These are phyloP conservation scores for Meandrusa payeni DNA, from an alignment of 2,888 invertebrate species.

Conservation along the genomic window DNA sequence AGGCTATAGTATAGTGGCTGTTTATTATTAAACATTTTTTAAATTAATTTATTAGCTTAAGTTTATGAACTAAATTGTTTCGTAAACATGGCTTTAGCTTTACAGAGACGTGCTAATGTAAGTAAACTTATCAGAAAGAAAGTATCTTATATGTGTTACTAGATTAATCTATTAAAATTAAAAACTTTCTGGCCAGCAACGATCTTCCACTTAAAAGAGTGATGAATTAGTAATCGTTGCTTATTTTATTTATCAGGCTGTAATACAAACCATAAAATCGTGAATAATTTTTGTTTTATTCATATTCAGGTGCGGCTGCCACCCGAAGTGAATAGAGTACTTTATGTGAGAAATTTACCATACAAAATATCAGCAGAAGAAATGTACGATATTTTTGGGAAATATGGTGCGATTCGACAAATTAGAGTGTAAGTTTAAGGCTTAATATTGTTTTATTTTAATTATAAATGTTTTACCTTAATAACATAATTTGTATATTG, in stretches of 20 bases:
- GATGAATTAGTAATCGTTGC: background rate
- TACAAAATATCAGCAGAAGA: conserved; percentile 99
- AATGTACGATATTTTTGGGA: conserved; percentile 99
- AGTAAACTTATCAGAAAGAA: too few species aligned
- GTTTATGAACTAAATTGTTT: too few species aligned
- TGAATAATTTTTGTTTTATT: conserved; percentile 18
- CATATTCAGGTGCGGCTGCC: conserved; percentile 94
- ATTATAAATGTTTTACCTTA: too few species aligned
- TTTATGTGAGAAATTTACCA: conserved; percentile 98
- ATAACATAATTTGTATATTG: conserved; percentile 31
- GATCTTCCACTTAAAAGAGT: too few species aligned
- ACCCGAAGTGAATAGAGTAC: conserved; percentile 98
- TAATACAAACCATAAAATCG: too few species aligned
- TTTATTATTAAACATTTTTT: too few species aligned
- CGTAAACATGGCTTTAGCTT: conserved; percentile 83
- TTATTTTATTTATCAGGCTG: conserved; percentile 1
- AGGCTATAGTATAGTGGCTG: too few species aligned
- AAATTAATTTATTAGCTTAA: too few species aligned
- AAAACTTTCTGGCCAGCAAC: too few species aligned
- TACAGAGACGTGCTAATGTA: conserved; percentile 88
- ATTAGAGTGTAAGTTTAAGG: conserved; percentile 92
- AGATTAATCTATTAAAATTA: too few species aligned
- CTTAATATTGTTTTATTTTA: too few species aligned
- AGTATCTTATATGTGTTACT: too few species aligned
- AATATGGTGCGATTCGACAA: conserved; percentile 99